phyloP scores from a whole-genome alignment of 1,140 invertebrate genomes.

The Drosophila aff. region DNA sequence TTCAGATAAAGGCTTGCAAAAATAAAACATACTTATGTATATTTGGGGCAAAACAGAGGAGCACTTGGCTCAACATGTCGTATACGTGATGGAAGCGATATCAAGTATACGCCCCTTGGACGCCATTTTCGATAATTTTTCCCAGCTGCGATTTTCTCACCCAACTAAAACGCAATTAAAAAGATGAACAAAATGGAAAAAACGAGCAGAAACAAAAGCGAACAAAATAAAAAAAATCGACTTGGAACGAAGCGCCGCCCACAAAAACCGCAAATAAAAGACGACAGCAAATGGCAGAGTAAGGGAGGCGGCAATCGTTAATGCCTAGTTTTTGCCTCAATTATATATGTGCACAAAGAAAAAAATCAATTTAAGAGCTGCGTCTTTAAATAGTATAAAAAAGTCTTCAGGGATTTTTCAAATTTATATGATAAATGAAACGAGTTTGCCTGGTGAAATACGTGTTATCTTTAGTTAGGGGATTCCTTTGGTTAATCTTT shows the following conservation, averaged over 20 bases:
- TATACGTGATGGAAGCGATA: constrained; percentile 35
- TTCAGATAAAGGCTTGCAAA: constrained; percentile 35
- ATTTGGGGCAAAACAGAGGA: constrained; percentile 17
- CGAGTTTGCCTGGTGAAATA: neutral
- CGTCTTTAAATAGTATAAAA: neutral
- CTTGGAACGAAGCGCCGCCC: constrained; percentile 61
- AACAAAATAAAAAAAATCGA: constrained; percentile 29
- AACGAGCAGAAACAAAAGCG: constrained; percentile 8
- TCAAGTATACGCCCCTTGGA: constrained; percentile 45
- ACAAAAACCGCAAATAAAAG: constrained; percentile 67
- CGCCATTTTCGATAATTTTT: constrained; percentile 49
- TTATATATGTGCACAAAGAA: neutral
- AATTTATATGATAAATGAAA: no score
- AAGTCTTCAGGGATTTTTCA: neutral
- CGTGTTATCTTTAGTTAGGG: neutral
- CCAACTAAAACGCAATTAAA: constrained; percentile 37
- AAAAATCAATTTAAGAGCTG: neutral
- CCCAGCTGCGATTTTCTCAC: constrained; percentile 12
- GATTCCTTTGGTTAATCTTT: neutral
- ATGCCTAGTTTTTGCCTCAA: constrained; percentile 5
- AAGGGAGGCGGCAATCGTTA: constrained; percentile 21
- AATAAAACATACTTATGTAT: constrained; percentile 12
- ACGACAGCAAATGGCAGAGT: constrained; percentile 61
- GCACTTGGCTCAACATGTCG: constrained; percentile 31
- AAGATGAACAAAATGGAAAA: constrained; percentile 21